Percentiles rank a stretch among this genome's conserved stretches.
phyloP scores from a whole-genome alignment of 2,113 vertebrate species.

The Pseudorasbora parva region DNA sequence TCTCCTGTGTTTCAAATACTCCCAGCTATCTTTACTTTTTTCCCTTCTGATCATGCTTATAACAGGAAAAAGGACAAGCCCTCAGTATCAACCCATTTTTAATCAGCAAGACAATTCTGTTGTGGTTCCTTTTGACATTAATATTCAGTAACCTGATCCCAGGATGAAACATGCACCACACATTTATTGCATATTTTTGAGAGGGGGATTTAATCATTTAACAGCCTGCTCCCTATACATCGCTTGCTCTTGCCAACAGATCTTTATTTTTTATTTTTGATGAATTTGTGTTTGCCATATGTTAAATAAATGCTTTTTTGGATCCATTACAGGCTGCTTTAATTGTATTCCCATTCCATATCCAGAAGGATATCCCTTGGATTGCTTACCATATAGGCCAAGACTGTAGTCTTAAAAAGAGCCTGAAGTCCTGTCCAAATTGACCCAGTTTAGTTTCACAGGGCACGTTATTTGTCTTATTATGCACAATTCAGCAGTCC shows the following conservation, averaged over 20 bases:
- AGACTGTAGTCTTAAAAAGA: background rate
- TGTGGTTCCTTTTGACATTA: constrained; percentile 30
- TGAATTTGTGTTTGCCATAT: constrained; percentile 22
- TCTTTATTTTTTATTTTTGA: background rate
- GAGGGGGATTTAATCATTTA: constrained; percentile 26
- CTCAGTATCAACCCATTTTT: constrained; percentile 3
- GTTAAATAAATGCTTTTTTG: constrained; percentile 18
- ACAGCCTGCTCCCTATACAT: constrained; percentile 29
- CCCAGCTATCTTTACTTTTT: background rate
- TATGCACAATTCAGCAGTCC: background rate
- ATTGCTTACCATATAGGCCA: background rate
- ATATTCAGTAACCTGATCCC: constrained; percentile 18
- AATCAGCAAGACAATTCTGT: constrained; percentile 26
- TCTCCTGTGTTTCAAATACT: background rate
- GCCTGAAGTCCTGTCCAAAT: background rate
- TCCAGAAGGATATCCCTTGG: background rate
- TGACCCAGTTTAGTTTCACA: background rate
- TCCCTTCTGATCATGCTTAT: background rate
- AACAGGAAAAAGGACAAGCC: constrained; percentile 7
- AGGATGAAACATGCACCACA: constrained; percentile 13
- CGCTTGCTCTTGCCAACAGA: constrained; percentile 3
- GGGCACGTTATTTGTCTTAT: background rate
- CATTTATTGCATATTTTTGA: constrained; percentile 37
- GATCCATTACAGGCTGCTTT: background rate
- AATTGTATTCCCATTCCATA: background rate